phyloP scores from a whole-genome alignment of 2,888 invertebrate species.

The Euplexia lucipara region DNA sequence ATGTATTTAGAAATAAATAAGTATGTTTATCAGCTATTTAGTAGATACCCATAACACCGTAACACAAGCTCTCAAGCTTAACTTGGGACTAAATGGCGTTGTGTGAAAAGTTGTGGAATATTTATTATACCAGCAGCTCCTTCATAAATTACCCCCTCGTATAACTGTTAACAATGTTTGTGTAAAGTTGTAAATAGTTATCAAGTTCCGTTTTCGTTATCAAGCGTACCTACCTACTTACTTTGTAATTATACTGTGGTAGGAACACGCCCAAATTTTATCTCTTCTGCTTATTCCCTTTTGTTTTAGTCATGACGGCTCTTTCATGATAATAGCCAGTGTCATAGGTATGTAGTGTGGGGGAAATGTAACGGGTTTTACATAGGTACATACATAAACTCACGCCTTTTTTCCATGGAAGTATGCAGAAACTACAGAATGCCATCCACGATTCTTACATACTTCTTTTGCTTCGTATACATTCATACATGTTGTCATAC shows the following conservation, averaged over 20 bases:
- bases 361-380: conserved; percentile 7
- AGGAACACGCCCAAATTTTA: conserved; percentile 36
- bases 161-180: conserved; percentile 34
- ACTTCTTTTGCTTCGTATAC: too few relatives aligned
- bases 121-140: background rate
- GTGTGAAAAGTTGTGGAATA: too few relatives aligned
- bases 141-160: conserved; percentile 4
- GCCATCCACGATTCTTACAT: too few relatives aligned
- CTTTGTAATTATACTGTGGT: conserved; percentile 1
- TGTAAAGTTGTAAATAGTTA: conserved; percentile 25
- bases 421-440: too few relatives aligned
- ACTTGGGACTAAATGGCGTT: too few relatives aligned
- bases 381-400: too few relatives aligned
- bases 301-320: conserved; percentile 43
- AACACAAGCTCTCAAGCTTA: too few relatives aligned
- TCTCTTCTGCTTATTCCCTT: conserved; percentile 47
- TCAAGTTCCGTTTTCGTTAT: conserved; percentile 52
- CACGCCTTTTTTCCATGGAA: too few relatives aligned
- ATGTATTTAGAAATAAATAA: too few relatives aligned
- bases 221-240: conserved; percentile 5
- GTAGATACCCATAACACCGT: too few relatives aligned
- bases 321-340: background rate
- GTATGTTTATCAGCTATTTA: too few relatives aligned
- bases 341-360: background rate
- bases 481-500: too few relatives aligned